A percentile compares a stretch with the other conserved stretches of the same genome.
Conservation (phyloP, 2,888 invertebrate species). For the Drosophila macrospina region DNA sequence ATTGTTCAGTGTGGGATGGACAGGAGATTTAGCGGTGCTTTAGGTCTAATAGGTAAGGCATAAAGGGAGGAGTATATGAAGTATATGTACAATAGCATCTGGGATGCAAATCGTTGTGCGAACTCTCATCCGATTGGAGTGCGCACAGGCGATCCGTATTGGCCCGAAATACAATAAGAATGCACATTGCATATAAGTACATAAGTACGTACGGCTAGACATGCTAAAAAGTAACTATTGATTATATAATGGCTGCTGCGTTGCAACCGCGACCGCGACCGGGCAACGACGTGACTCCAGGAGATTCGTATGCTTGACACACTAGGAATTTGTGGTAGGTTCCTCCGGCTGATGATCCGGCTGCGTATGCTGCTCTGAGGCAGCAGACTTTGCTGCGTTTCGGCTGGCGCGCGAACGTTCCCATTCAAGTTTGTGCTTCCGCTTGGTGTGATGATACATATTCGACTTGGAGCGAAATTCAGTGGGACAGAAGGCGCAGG, state of each 20-base stretch:
- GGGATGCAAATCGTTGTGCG: conserved; percentile 1
- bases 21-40: conserved; percentile 39
- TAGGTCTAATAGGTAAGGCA: conserved; percentile 43
- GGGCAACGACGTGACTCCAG: conserved; percentile 5
- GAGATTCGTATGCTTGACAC: conserved; percentile 1
- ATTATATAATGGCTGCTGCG: conserved; percentile 37
- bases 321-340: conserved; percentile 40
- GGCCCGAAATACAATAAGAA: conserved; percentile 25
- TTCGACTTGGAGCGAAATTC: conserved; percentile 83
- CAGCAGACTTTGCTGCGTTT: conserved; percentile 53
- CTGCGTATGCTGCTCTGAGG: conserved; percentile 36
- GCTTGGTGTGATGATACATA: conserved; percentile 83
- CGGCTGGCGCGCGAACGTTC: conserved; percentile 74
- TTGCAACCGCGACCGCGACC: neutral
- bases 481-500: conserved; percentile 81
- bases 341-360: conserved; percentile 17
- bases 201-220: conserved; percentile 38
- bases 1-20: neutral
- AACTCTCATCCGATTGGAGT: neutral
- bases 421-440: conserved; percentile 81
- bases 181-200: conserved; percentile 31
- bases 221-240: conserved; percentile 56
- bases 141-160: conserved; percentile 3
- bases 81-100: conserved; percentile 24
- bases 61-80: conserved; percentile 23